Conservation (phyloP, 2,797 vertebrate species). For the Pachyuromys duprasi region DNA sequence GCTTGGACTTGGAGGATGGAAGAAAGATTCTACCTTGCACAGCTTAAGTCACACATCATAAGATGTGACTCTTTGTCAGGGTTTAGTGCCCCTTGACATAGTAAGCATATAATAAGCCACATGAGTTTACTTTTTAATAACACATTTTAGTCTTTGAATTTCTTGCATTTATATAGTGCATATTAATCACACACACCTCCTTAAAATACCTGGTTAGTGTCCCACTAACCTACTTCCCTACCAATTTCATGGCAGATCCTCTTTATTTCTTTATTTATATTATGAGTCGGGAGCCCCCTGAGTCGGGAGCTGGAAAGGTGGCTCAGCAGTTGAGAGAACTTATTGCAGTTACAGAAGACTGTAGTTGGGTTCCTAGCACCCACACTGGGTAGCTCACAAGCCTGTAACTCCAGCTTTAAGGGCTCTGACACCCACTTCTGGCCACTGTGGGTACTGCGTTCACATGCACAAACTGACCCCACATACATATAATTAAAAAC, state of each 20-base stretch:
- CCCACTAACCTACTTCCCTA: not conserved
- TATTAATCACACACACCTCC: not conserved
- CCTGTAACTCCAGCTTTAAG: not conserved
- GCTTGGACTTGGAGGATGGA: not conserved
- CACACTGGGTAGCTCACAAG: not conserved
- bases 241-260: not conserved
- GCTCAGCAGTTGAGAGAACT: not conserved
- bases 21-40: not conserved
- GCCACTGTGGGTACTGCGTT: not conserved
- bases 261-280: not conserved
- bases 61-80: not conserved
- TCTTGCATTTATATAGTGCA: not conserved
- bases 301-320: not conserved
- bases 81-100: not conserved
- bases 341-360: not conserved
- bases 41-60: not conserved
- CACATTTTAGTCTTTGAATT: not conserved
- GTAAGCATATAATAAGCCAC: not conserved
- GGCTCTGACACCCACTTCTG: not conserved
- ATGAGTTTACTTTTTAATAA: not conserved
- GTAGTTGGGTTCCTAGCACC: not conserved
- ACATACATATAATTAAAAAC: not conserved
- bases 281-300: not conserved
- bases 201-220: accelerated
- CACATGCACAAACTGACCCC: not conserved